Base-by-base conservation (phyloP, 2,888 invertebrate species). In the Cetonia aurata region DNA sequence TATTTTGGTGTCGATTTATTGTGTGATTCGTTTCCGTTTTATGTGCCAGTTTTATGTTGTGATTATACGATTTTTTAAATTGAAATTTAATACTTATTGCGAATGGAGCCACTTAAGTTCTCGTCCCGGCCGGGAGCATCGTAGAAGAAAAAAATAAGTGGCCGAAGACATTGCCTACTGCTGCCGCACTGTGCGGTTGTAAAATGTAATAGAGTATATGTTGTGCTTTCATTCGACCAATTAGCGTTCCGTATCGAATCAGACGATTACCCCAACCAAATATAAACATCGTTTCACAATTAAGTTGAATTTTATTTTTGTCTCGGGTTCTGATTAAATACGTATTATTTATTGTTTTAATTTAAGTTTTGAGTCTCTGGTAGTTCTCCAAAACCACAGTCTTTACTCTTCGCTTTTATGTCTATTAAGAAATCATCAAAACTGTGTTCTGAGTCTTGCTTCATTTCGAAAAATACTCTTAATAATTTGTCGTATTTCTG, bases 1-100 rank as follows among this genome's bases (percentile, higher is more conserved):
- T 69, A 69, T 69, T 69, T 62, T 60, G 69, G 60, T 69, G 69
- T 60, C 69, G 69, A 60, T 69, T 69, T 69, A 60, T 62, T 41
- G 60, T 62, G 53, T 53, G 52, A 69, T 69, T 60, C 33, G 25
- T 56, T 67, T 55, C 15, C 67, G 44, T 55, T 67, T 67, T 67
- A 67, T 56, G 67, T 48, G 62, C 33, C 31, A 31, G 62, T 62
- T 62, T 62, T 62, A 59, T 59, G 48, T 62, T 33, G 31, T 62
- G 62, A 62, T 62, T 62, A 62, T 62, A 62, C 48, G 62, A 62
- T 48, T 62, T 60, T 62, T 62, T 48, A 48, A 62, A 62, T 62
- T 62, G 31, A 50, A 48, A 62, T 50, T 62, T 62, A 62, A 48
- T 48, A 48, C 62, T 62, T 48, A 48, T 62, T 62, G 48, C 62